Base-by-base conservation (phyloP, 2,888 invertebrate species). In the Spisula solida region DNA sequence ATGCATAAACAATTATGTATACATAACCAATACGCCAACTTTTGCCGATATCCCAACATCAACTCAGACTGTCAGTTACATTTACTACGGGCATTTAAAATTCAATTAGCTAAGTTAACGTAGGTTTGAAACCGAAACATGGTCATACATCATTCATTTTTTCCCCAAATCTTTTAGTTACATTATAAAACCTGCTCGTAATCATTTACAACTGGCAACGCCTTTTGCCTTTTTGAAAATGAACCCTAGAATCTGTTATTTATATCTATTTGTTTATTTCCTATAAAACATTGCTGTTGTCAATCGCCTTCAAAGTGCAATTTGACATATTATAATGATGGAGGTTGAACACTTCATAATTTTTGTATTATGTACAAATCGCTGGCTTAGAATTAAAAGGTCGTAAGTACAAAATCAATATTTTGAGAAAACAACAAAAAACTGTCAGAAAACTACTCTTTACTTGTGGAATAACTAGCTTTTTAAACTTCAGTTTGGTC, bases 161-260 rank as follows among this genome's bases (percentile, higher is more conserved):
- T 66, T 66, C 25, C n/a, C 41, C 0, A 66, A 12, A 10, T 25
- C n/a, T 66, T 66, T 56, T 66, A 60, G 8, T 60, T 60, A 60
- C 25, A n/a, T 6, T 20, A 60, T 25, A 60, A 66, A 66, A 66
- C 60, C 20, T 66, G 2, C n/a, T 25, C 8, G 20, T n/a, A n/a
- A 66, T 66, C 60, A 66, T 25, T 66, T 2, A 66, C 60, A 66
- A 66, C 51, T 16, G 51, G 60, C 60, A 66, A 66, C 60, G 25
- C 60, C 60, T 60, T 41, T 60, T 60, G 60, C 20, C 25, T 66
- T 66, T 66, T 66, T 66, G 25, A 66, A 66, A 66, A 66, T 66
- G 60, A 66, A 66, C 60, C 25, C 60, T 66, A 66, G 60, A n/a
- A 56, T 25, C 8, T 60, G 60, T 66, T 25, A 66, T 66, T 25